phyloP scores from a whole-genome alignment of 2,888 invertebrate species.

The Nephrotoma flavescens region DNA sequence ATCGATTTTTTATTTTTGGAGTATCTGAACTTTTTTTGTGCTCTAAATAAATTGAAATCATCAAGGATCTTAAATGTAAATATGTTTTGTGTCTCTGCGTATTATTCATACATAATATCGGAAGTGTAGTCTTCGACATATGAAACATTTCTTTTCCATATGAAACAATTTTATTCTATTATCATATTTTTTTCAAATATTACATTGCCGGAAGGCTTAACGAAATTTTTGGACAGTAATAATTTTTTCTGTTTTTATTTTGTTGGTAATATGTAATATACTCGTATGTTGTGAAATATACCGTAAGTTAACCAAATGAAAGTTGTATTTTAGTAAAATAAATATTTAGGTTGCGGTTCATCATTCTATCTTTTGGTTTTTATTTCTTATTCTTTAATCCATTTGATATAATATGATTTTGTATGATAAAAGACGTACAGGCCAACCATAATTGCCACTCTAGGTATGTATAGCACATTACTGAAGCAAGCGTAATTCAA shows the following conservation, averaged over 20 bases:
- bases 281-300: neutral
- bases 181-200: neutral
- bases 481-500: too few species aligned
- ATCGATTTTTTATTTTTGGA: neutral
- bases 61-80: neutral
- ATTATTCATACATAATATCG: neutral
- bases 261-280: neutral
- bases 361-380: too few species aligned
- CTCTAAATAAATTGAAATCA: neutral
- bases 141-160: neutral
- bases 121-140: neutral
- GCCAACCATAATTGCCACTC: too few species aligned
- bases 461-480: too few species aligned
- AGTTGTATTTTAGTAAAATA: too few species aligned
- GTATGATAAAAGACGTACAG: too few species aligned
- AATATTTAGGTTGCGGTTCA: too few species aligned
- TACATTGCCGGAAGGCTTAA: neutral
- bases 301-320: too few species aligned
- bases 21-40: neutral
- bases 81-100: neutral
- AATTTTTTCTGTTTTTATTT: neutral
- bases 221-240: neutral
- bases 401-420: too few species aligned
- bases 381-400: too few species aligned
- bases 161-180: neutral